These are phyloP conservation scores for Cerastis leucographa DNA, from an alignment of 2,888 invertebrate genomes.

Conservation along the genomic window DNA sequence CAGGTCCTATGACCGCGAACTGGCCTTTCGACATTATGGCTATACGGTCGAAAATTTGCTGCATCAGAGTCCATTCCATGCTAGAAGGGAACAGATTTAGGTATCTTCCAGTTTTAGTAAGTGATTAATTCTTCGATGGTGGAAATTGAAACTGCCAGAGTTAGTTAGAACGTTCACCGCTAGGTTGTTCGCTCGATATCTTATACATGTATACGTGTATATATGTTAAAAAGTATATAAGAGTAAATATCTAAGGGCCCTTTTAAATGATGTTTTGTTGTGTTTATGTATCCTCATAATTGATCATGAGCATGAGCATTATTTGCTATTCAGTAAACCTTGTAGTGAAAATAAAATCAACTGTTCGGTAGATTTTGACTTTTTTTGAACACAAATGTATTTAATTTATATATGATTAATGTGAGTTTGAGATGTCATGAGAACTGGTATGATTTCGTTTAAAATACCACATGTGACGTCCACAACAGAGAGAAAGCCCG, in stretches of 20 bases:
- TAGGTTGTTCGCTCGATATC: neutral
- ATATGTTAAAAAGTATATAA: too few species aligned
- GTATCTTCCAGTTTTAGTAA: neutral
- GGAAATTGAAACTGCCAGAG: neutral
- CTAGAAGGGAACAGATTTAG: slow-evolving; percentile 18
- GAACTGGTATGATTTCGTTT: too few species aligned
- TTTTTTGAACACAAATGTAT: too few species aligned
- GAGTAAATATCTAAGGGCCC: neutral
- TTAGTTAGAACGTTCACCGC: too few species aligned
- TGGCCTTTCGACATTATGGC: slow-evolving; percentile 53
- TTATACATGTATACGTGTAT: too few species aligned
- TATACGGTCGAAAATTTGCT: slow-evolving; percentile 46
- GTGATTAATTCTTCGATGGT: neutral
- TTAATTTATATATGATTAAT: too few species aligned
- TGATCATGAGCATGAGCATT: neutral
- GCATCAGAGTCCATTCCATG: slow-evolving; percentile 42
- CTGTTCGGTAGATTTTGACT: too few species aligned
- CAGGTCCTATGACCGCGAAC: slow-evolving; percentile 46
- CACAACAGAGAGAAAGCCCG: too few species aligned
- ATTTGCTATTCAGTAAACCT: neutral
- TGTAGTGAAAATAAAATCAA: too few species aligned
- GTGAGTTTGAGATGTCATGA: too few species aligned
- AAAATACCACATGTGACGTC: too few species aligned
- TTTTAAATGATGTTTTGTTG: neutral
- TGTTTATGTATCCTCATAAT: neutral